Base-by-base conservation (phyloP, 2,113 vertebrate genomes). In the Columba janthina region DNA sequence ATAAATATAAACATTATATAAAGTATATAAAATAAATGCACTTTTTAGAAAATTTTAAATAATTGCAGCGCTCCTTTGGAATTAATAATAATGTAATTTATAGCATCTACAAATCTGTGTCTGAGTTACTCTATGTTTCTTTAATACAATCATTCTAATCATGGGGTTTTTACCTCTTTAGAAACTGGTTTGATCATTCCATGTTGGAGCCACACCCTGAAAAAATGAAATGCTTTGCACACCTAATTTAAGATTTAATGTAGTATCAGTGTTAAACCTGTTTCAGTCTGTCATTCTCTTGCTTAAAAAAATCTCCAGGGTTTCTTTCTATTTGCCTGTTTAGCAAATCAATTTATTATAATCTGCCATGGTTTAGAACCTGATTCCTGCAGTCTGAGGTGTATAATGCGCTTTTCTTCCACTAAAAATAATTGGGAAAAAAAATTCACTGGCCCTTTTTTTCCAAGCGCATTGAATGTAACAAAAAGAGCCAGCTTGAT, bases 231-330 rank as follows among this genome's bases (percentile, higher is more conserved):
- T 32, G 16, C 44, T 93, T 93, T 92, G 61, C 65, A 90, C 64
- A 69, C 79, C 53, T 85, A 11, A 84, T 95, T 92, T 93, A 71
- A 83, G 82, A 74, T 88, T 90, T 75, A 86, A 70, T 48, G 38
- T 51, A 26, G 60, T 81, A 88, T 94, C 75, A 80, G 16, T 16
- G 65, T 60, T 78, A 81, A 86, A 86, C 79, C 82, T 88, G 66
- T 93, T 91, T 70, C 46, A 56, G 56, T 88, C 78, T 32, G 60
- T 58, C 72, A 34, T 71, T 71, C 34, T 34, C 54, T 42, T 77
- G 64, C 69, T 88, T 70, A 61, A 70, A 90, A 66, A 38, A 29
- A 70, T 66, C 36, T 66, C 36, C 28, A 44, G 64, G n/a, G 24
- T 80, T 95, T 96, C 75, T 76, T 95, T 96, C 75, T 88, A 4